These are phyloP conservation scores for Andricus grossulariae DNA, from an alignment of 1,140 invertebrate genomes.

Conservation along the genomic window DNA sequence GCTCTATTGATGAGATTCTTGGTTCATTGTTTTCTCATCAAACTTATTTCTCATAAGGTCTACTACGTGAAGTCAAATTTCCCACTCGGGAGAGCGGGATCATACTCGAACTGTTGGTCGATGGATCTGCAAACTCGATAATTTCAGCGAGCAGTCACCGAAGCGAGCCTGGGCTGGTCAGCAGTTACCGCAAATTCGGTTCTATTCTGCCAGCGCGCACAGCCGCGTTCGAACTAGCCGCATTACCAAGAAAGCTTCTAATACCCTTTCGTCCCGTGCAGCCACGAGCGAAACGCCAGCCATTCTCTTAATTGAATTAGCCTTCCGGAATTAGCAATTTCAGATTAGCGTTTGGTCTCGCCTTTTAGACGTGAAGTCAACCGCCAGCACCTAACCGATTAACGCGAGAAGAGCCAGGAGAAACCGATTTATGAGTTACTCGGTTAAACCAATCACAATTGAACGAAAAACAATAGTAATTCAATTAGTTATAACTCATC, in stretches of 20 bases:
- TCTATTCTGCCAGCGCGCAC: slow-evolving; percentile 51
- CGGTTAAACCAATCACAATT: background rate
- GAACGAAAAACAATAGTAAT: background rate
- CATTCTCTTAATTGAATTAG: slow-evolving; percentile 73
- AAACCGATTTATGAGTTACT: background rate
- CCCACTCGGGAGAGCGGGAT: slow-evolving; percentile 13
- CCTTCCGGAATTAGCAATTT: slow-evolving; percentile 71
- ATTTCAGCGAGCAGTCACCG: slow-evolving; percentile 57
- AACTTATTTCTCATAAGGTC: background rate
- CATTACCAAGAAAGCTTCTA: slow-evolving; percentile 58
- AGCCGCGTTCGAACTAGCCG: slow-evolving; percentile 51
- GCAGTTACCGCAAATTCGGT: slow-evolving; percentile 67
- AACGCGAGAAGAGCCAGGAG: slow-evolving; percentile 12
- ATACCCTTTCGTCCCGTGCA: slow-evolving; percentile 52
- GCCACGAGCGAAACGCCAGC: slow-evolving; percentile 44
- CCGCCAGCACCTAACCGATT: slow-evolving; percentile 23
- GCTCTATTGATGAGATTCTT: no score
- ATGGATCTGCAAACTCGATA: slow-evolving; percentile 59
- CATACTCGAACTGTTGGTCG: slow-evolving; percentile 45
- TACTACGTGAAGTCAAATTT: slow-evolving; percentile 21
- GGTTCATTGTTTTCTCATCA: no score
- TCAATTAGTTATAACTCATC: background rate
- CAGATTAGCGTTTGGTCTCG: slow-evolving; percentile 57
- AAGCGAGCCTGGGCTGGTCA: slow-evolving; percentile 59
- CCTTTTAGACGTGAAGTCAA: slow-evolving; percentile 40